Base-by-base conservation (phyloP, 2,797 vertebrate species). In the Onychomys leucogaster region DNA sequence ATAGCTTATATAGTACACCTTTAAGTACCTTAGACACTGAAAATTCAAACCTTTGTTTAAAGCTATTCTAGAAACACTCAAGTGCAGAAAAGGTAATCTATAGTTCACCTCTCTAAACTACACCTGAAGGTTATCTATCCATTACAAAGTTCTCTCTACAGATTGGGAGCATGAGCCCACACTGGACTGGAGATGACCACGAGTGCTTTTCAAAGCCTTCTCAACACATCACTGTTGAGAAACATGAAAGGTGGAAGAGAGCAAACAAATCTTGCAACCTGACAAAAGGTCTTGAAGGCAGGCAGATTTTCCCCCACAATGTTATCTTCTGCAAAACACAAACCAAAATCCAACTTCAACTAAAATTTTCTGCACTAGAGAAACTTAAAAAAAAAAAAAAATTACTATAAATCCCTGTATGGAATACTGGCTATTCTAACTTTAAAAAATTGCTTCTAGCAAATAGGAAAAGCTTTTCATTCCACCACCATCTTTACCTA, bases 211-310 rank as follows among this genome's bases (percentile, higher is more conserved):
- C 43, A 81, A 84, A 94, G 71, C 55, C 10, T 41, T 52, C 52
- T 52, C 52, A 52, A 67, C 61, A 65, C 7, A 85, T 61, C 77
- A 85, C 80, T 57, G 32, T 14, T 92, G 88, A 85, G 43, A 96
- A 89, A 92, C n/a, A 96, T 12, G 5, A 92, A 78, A 52, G 63
- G n/a, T 93, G 77, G 41, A 92, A 93, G 27, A 46, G 29, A 59
- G 7, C 14, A 75, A 71, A 71, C 43, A 83, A 90, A 94, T 37
- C 90, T 63, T 90, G 94, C 93, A 96, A 94, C 32, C 81, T 81
- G 29, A 83, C 85, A 92, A 94, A 97, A 96, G 90, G 49, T 82
- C 93, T 78, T 94, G 90, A 90, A 96, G 55, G 92, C 41, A 94
- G 55, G 85, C 25, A 89, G 16, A 80, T 77, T 86, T 94, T 88